Conservation (phyloP, 2,797 vertebrate species). For the Sphenopsis melanotis region DNA sequence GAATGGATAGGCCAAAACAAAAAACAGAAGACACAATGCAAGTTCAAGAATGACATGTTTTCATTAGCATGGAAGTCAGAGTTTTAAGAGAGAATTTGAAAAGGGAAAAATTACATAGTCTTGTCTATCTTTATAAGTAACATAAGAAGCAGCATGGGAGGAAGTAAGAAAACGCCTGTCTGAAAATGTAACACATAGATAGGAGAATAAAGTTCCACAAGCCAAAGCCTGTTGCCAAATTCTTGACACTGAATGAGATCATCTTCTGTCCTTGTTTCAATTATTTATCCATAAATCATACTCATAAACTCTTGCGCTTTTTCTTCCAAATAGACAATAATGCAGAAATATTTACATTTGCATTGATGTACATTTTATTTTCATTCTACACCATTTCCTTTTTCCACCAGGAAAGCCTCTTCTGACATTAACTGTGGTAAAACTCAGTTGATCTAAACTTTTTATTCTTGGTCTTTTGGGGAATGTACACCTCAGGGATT, state of each 20-base stretch:
- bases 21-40: background rate
- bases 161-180: background rate
- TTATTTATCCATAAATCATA: background rate
- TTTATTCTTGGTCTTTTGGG: background rate
- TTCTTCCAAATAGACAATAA: background rate
- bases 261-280: background rate
- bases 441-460: background rate
- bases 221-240: background rate
- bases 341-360: background rate
- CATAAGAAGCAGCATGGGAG: background rate
- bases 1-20: background rate
- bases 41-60: background rate
- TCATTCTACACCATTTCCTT: background rate
- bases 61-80: background rate
- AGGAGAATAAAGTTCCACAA: background rate
- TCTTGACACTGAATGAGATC: background rate
- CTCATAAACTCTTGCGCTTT: background rate
- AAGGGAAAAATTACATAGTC: background rate
- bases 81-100: background rate
- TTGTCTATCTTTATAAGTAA: background rate
- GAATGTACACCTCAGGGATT: background rate
- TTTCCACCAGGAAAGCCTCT: background rate
- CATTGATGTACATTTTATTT: background rate
- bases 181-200: background rate
- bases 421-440: background rate